Evolutionary conservation across 1,140 invertebrate genomes (phyloP).

Genomic region (Capitella teleta): DNA sequence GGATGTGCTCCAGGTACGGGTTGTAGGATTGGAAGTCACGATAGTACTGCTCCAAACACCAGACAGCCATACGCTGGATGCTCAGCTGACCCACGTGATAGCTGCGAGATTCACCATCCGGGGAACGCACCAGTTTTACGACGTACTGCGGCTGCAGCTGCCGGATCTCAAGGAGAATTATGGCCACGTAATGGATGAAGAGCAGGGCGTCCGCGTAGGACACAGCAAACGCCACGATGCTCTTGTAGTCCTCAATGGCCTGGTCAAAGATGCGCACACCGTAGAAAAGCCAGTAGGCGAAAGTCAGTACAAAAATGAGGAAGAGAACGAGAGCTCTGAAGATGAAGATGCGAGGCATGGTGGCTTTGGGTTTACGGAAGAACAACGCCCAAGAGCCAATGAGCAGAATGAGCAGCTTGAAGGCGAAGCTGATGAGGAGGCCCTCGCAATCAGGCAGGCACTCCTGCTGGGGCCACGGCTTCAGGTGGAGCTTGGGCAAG

Average conservation of each 20-base stretch:
- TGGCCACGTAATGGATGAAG: slow-evolving; percentile 88
- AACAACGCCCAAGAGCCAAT: slow-evolving; percentile 80
- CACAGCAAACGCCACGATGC: slow-evolving; percentile 77
- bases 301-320: slow-evolving; percentile 80
- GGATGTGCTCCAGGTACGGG: slow-evolving; percentile 60
- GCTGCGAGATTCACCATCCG: slow-evolving; percentile 63
- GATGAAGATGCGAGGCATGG: slow-evolving; percentile 86
- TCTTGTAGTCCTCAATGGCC: slow-evolving; percentile 36
- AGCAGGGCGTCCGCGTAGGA: slow-evolving; percentile 83
- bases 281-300: slow-evolving; percentile 96
- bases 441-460: slow-evolving; percentile 83
- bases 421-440: slow-evolving; percentile 75
- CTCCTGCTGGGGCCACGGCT: slow-evolving; percentile 46
- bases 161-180: slow-evolving; percentile 81
- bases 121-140: slow-evolving; percentile 80
- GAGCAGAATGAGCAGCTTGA: slow-evolving; percentile 80
- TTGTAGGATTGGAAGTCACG: slow-evolving; percentile 94
- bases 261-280: slow-evolving; percentile 65
- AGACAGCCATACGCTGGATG: slow-evolving; percentile 87
- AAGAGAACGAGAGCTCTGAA: slow-evolving; percentile 77
- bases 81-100: slow-evolving; percentile 84
- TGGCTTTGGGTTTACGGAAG: slow-evolving; percentile 49
- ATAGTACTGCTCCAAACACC: slow-evolving; percentile 89
- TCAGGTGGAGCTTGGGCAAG: slow-evolving; percentile 57
- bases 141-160: slow-evolving; percentile 81